phyloP scores from a whole-genome alignment of 2,888 invertebrate genomes.

The Heliconius charithonia region DNA sequence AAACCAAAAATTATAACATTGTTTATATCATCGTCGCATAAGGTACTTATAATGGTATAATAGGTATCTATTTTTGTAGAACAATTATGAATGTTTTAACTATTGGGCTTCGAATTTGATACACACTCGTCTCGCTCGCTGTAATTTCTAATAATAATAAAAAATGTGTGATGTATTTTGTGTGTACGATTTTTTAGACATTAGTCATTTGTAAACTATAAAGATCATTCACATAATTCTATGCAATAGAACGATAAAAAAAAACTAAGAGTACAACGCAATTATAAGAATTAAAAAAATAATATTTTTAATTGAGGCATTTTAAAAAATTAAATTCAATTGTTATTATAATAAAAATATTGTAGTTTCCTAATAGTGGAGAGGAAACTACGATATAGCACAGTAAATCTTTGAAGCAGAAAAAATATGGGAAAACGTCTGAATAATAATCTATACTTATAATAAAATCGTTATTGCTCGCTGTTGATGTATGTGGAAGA shows the following conservation, averaged over 20 bases:
- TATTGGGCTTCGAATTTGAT: too few relatives aligned
- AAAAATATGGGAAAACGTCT: neutral
- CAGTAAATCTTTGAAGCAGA: neutral
- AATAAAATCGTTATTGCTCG: too few relatives aligned
- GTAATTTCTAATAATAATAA: too few relatives aligned
- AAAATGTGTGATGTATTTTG: too few relatives aligned
- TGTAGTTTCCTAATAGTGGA: neutral
- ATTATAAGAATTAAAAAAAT: neutral
- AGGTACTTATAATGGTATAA: neutral
- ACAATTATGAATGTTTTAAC: too few relatives aligned
- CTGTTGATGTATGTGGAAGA: too few relatives aligned
- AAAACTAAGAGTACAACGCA: neutral
- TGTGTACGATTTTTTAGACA: too few relatives aligned
- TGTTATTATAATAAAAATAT: neutral
- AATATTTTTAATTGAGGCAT: neutral
- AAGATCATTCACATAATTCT: neutral
- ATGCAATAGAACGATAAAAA: neutral
- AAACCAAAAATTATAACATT: neutral
- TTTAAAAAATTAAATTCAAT: neutral
- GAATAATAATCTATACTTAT: neutral
- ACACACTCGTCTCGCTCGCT: too few relatives aligned
- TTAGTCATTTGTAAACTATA: too few relatives aligned
- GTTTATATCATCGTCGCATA: neutral
- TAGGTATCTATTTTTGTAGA: neutral
- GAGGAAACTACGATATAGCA: neutral